These are phyloP conservation scores for Pristis pectinata DNA, from an alignment of 2,797 vertebrate genomes.

Conservation along the genomic window DNA sequence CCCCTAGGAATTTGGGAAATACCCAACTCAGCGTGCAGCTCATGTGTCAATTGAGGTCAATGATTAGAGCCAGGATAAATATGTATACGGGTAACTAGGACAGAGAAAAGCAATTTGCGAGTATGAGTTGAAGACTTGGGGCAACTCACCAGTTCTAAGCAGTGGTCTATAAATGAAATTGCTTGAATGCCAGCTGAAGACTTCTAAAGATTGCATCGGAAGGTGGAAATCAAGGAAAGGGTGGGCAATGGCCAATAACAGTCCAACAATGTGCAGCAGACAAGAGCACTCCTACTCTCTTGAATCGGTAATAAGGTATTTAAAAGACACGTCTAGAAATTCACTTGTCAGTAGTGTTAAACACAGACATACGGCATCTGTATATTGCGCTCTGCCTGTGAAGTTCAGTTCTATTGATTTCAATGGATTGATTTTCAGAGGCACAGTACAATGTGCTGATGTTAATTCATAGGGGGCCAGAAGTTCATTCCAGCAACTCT, in stretches of 20 bases:
- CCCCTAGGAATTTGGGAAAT: not conserved
- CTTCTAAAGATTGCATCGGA: not conserved
- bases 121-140: not conserved
- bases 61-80: not conserved
- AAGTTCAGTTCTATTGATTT: too few species aligned
- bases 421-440: too few species aligned
- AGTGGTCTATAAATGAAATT: not conserved
- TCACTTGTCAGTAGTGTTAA: too few species aligned
- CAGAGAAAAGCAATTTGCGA: not conserved
- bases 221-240: not conserved
- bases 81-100: not conserved
- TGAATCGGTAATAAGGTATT: not conserved
- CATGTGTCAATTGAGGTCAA: not conserved
- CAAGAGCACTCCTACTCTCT: not conserved
- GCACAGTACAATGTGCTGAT: too few species aligned
- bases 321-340: not conserved
- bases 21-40: not conserved
- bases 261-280: not conserved
- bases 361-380: too few species aligned
- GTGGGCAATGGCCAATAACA: not conserved
- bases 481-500: too few species aligned
- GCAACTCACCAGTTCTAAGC: not conserved
- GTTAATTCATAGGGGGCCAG: too few species aligned
- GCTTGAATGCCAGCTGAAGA: not conserved
- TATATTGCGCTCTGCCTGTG: too few species aligned